A percentile compares a stretch with the other conserved stretches of the same genome.
These are phyloP conservation scores for Halictus rubicundus DNA, from an alignment of 1,140 invertebrate genomes.

Conservation along the genomic window DNA sequence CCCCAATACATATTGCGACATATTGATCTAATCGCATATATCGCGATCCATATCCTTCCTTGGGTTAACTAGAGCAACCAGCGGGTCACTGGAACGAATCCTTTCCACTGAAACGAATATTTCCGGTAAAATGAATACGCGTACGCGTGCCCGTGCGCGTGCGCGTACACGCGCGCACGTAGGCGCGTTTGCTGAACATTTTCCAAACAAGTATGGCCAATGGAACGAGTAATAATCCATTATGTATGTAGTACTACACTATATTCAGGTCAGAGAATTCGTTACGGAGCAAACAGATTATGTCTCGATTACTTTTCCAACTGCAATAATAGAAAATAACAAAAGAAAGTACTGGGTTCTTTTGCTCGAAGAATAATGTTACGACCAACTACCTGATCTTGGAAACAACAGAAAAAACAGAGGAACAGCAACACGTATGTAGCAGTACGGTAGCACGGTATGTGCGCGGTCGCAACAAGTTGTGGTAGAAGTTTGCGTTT, in stretches of 20 bases:
- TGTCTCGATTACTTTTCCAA: too few species aligned
- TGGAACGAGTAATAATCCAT: too few species aligned
- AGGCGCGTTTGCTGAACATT: too few species aligned
- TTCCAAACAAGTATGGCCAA: neutral
- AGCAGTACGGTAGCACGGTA: neutral
- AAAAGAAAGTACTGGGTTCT: neutral
- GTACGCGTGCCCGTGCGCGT: neutral
- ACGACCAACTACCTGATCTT: slow-evolving; percentile 17
- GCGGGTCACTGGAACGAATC: slow-evolving; percentile 50
- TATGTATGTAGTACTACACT: too few species aligned
- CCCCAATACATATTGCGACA: slow-evolving; percentile 33
- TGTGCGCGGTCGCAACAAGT: slow-evolving; percentile 70
- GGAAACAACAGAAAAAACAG: neutral
- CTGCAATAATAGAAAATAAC: neutral
- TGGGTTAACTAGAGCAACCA: slow-evolving; percentile 53
- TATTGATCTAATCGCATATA: slow-evolving; percentile 59
- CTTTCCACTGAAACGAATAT: slow-evolving; percentile 28
- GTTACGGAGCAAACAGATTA: too few species aligned
- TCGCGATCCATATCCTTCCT: slow-evolving; percentile 55
- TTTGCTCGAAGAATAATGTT: neutral
- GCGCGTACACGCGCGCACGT: too few species aligned
- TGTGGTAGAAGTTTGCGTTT: slow-evolving; percentile 49
- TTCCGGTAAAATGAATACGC: neutral
- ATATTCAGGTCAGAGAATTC: too few species aligned
- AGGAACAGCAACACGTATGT: too few species aligned